phyloP scores from a whole-genome alignment of 35 echinoderm and acorn worm genomes.

The Diadema setosum region DNA sequence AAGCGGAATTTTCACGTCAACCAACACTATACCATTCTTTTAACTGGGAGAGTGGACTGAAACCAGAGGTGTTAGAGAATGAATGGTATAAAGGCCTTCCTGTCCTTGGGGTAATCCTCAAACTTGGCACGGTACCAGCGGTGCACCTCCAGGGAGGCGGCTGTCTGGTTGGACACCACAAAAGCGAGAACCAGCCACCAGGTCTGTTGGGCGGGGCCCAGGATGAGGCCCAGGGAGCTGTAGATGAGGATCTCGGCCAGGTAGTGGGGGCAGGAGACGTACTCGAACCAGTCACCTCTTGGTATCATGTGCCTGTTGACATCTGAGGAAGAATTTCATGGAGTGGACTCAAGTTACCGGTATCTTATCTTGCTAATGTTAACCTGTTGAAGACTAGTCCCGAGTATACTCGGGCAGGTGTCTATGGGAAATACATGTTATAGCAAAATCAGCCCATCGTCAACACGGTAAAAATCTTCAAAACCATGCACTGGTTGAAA shows the following conservation, averaged over 20 bases:
- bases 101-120: slow-evolving; percentile 75
- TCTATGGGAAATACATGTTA: too few species aligned
- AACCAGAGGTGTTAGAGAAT: slow-evolving; percentile 27
- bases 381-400: too few species aligned
- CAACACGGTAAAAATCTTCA: too few species aligned
- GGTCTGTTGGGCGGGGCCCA: slow-evolving; percentile 55
- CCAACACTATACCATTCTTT: too few species aligned
- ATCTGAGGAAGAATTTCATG: background rate
- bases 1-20: too few species aligned
- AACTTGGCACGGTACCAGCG: slow-evolving; percentile 75
- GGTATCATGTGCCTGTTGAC: slow-evolving; percentile 83
- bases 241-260: slow-evolving; percentile 83
- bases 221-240: slow-evolving; percentile 18
- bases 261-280: slow-evolving; percentile 90
- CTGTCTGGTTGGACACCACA: slow-evolving; percentile 73
- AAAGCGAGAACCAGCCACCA: slow-evolving; percentile 56
- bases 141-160: slow-evolving; percentile 36
- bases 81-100: slow-evolving; percentile 76
- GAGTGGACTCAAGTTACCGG: background rate
- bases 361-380: too few species aligned
- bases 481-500: too few species aligned
- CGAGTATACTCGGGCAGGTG: too few species aligned
- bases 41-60: too few species aligned
- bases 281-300: slow-evolving; percentile 90
- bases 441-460: too few species aligned